phyloP scores from a whole-genome alignment of 2,113 vertebrate species.

The Cariama cristata region DNA sequence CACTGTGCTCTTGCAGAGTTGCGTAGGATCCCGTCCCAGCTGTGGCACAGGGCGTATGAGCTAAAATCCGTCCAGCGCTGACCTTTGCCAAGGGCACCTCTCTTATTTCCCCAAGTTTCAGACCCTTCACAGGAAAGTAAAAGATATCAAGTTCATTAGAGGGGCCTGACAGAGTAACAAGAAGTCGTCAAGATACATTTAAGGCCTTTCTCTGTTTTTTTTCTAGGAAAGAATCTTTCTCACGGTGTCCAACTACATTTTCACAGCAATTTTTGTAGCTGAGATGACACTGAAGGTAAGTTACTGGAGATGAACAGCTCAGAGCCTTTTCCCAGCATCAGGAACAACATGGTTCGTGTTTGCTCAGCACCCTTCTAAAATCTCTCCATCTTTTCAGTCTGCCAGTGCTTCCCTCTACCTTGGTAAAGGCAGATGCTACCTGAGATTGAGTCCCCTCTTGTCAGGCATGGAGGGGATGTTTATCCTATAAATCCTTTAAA shows the following conservation, averaged over 20 bases:
- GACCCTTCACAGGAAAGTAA: background rate
- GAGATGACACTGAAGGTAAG: constrained; percentile 97
- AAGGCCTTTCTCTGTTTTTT: background rate
- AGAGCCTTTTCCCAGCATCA: background rate
- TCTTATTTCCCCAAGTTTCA: background rate
- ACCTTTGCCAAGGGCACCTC: background rate
- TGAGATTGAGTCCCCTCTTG: background rate
- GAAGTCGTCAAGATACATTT: background rate
- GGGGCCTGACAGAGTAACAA: background rate
- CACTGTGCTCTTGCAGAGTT: background rate
- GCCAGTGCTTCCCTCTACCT: background rate
- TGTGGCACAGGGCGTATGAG: background rate
- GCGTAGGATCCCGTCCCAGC: background rate
- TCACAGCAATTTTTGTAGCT: constrained; percentile 95
- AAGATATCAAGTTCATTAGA: background rate
- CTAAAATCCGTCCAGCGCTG: background rate
- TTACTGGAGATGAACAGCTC: background rate
- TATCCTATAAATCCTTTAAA: background rate
- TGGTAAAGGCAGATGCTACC: background rate
- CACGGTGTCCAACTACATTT: constrained; percentile 96
- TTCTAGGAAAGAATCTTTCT: constrained; percentile 92
- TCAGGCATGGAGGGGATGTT: background rate
- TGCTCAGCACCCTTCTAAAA: background rate
- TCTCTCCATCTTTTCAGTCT: background rate
- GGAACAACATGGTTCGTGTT: background rate